These are phyloP conservation scores for Chelon labrosus DNA, from an alignment of 2,797 vertebrate genomes.

Conservation along the genomic window DNA sequence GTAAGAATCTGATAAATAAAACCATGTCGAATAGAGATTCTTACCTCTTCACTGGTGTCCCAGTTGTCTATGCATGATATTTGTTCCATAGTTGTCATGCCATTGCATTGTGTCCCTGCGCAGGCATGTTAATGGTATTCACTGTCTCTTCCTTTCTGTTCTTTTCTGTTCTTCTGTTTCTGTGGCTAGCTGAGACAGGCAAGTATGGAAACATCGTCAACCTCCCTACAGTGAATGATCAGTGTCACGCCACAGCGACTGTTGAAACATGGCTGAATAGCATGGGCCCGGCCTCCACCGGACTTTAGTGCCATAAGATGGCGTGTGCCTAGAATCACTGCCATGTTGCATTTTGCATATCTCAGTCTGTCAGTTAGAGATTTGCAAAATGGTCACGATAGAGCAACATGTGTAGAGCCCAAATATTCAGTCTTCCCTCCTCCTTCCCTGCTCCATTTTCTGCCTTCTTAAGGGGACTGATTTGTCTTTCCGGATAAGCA, in stretches of 20 bases:
- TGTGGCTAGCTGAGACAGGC: conserved; percentile 89
- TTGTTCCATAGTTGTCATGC: conserved; percentile 48
- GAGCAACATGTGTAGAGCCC: conserved; percentile 15
- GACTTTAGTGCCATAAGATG: too few species aligned
- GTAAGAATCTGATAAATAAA: background rate
- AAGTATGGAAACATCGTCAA: conserved; percentile 82
- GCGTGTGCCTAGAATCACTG: conserved; percentile 13
- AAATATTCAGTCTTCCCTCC: conserved; percentile 26
- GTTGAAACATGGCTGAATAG: conserved; percentile 62
- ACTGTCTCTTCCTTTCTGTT: conserved; percentile 82
- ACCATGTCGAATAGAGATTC: background rate
- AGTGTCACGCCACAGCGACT: conserved; percentile 44
- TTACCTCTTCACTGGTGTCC: conserved; percentile 37
- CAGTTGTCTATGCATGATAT: conserved; percentile 34
- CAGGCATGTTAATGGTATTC: conserved; percentile 80
- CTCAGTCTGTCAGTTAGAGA: conserved; percentile 31
- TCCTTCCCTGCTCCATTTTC: conserved; percentile 39
- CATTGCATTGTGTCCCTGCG: conserved; percentile 64
- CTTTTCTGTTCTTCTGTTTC: conserved; percentile 76
- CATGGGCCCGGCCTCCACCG: conserved; percentile 40
- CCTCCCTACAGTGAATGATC: conserved; percentile 36
- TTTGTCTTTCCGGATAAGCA: conserved; percentile 13
- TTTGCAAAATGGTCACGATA: conserved; percentile 29
- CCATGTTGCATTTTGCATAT: conserved; percentile 36
- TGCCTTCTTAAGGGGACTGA: conserved; percentile 69